Evolutionary conservation across 1,140 invertebrate genomes (phyloP).

Genomic region (Oreohelix idahoensis): DNA sequence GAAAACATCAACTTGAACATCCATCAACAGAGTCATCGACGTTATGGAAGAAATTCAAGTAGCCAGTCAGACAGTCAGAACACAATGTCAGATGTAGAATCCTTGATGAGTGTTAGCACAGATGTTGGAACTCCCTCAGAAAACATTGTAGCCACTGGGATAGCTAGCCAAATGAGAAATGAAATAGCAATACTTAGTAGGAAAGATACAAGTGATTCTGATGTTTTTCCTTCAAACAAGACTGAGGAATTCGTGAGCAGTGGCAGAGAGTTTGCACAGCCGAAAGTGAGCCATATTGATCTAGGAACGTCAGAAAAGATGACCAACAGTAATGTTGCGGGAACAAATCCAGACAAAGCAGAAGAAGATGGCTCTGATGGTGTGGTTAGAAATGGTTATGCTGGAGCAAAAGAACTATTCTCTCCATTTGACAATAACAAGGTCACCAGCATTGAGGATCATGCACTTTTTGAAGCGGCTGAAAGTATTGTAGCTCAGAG

Average conservation of each 20-base stretch:
- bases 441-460: slow-evolving; percentile 1
- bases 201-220: slow-evolving; percentile 35
- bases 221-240: slow-evolving; percentile 19
- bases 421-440: slow-evolving; percentile 23
- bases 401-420: slow-evolving; percentile 21
- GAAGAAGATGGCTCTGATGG: neutral
- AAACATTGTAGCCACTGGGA: slow-evolving; percentile 13
- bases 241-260: neutral
- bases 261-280: neutral
- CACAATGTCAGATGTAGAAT: slow-evolving; percentile 40
- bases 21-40: neutral
- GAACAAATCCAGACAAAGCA: neutral
- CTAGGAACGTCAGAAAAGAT: neutral
- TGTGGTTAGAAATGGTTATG: neutral
- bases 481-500: slow-evolving; percentile 12
- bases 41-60: slow-evolving; percentile 22
- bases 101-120: slow-evolving; percentile 28
- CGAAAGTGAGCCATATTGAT: neutral
- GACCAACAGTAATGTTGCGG: neutral
- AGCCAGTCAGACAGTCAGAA: slow-evolving; percentile 42
- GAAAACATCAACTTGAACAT: slow-evolving; percentile 19
- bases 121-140: slow-evolving; percentile 32
- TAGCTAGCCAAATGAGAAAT: slow-evolving; percentile 20
- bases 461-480: slow-evolving; percentile 17
- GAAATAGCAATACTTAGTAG: slow-evolving; percentile 15